phyloP scores from a whole-genome alignment of 2,888 invertebrate genomes.

The Brachyopa scutellaris region DNA sequence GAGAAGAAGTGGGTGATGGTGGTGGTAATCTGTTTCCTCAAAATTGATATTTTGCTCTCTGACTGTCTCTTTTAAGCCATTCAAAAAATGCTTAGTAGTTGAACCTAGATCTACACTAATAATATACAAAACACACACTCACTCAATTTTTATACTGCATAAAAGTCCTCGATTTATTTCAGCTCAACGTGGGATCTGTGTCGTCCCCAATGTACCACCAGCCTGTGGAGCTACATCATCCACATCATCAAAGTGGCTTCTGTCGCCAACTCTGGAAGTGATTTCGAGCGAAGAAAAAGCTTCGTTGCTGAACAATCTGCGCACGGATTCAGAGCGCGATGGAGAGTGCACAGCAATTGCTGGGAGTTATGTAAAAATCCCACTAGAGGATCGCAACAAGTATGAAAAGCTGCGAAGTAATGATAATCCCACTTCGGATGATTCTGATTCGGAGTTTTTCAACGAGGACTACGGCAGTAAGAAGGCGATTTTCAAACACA shows the following conservation, averaged over 20 bases:
- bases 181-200: slow-evolving; percentile 74
- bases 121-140: slow-evolving; percentile 50
- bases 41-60: slow-evolving; percentile 20
- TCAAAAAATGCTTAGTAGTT: slow-evolving; percentile 74
- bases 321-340: slow-evolving; percentile 78
- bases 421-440: slow-evolving; percentile 84
- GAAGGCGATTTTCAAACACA: slow-evolving; percentile 81
- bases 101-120: slow-evolving; percentile 52
- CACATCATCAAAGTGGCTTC: slow-evolving; percentile 80
- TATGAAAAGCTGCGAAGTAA: slow-evolving; percentile 89
- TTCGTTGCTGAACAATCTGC: slow-evolving; percentile 78
- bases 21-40: slow-evolving; percentile 2
- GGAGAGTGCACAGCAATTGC: slow-evolving; percentile 77
- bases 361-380: slow-evolving; percentile 84
- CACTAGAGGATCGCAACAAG: slow-evolving; percentile 88
- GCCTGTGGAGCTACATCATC: slow-evolving; percentile 77
- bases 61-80: slow-evolving; percentile 29
- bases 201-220: slow-evolving; percentile 51
- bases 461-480: slow-evolving; percentile 79
- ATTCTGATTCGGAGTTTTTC: slow-evolving; percentile 82
- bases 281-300: slow-evolving; percentile 80
- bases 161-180: slow-evolving; percentile 80
- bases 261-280: slow-evolving; percentile 81
- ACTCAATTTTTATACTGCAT: slow-evolving; percentile 81
- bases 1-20: slow-evolving; percentile 22